phyloP scores from a whole-genome alignment of 2,797 vertebrate genomes.

The Myotis myotis region DNA sequence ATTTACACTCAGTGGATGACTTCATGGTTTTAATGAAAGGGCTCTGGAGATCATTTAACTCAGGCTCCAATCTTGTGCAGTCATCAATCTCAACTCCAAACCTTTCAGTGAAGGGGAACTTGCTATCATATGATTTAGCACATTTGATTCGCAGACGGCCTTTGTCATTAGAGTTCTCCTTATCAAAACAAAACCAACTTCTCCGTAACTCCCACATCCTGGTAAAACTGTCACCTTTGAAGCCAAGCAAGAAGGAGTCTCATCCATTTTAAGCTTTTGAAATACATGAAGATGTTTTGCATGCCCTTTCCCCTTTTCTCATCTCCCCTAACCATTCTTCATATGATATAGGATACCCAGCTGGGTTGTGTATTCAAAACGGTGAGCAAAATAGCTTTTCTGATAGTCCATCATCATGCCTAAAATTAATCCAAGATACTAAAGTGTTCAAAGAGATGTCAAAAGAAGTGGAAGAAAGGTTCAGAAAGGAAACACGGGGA shows the following conservation, averaged over 20 bases:
- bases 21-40: not conserved
- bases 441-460: slow-evolving; percentile 76
- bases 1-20: not conserved
- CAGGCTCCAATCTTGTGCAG: not conserved
- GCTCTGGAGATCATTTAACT: not conserved
- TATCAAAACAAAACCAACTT: slow-evolving; percentile 2
- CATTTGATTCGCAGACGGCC: not conserved
- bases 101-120: not conserved
- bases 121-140: not conserved
- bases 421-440: slow-evolving; percentile 71
- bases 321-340: slow-evolving; percentile 64
- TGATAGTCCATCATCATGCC: slow-evolving; percentile 63
- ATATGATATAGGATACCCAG: slow-evolving; percentile 58
- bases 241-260: not conserved
- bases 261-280: slow-evolving; percentile 18
- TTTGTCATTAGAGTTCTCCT: not conserved
- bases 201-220: not conserved
- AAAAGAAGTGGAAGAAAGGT: slow-evolving; percentile 68
- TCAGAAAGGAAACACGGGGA: slow-evolving; percentile 75
- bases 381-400: slow-evolving; percentile 66
- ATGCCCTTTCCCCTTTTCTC: slow-evolving; percentile 25
- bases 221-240: not conserved
- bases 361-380: slow-evolving; percentile 55
- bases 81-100: not conserved
- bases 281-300: not conserved